A percentile compares a stretch with the other conserved stretches of the same genome.
Conservation (phyloP, 1,140 invertebrate species). For the Stegodyphus mimosarum region DNA sequence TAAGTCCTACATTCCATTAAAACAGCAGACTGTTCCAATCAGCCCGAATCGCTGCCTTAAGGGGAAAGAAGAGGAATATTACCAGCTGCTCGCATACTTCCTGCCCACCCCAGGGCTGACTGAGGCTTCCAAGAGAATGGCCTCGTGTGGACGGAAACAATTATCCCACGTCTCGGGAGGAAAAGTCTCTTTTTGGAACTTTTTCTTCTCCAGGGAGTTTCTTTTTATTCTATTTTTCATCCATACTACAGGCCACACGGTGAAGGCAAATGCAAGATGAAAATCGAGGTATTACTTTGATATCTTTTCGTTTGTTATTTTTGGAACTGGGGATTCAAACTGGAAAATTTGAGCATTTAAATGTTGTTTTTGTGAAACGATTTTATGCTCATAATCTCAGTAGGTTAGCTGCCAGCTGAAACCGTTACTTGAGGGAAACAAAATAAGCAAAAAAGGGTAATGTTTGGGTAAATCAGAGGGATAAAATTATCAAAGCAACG, state of each 20-base stretch:
- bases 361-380: too few species aligned
- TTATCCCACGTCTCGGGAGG: constrained; percentile 43
- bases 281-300: constrained; percentile 52
- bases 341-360: too few species aligned
- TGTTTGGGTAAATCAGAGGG: too few species aligned
- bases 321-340: constrained; percentile 6
- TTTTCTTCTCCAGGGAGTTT: constrained; percentile 22
- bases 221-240: constrained; percentile 28
- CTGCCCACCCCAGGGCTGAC: constrained; percentile 23
- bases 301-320: constrained; percentile 21
- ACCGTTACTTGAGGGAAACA: too few species aligned
- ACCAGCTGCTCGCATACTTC: constrained; percentile 22
- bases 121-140: constrained; percentile 18
- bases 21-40: constrained; percentile 43
- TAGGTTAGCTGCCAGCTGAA: too few species aligned
- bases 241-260: neutral
- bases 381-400: too few species aligned
- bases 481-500: too few species aligned
- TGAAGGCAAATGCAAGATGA: constrained; percentile 27
- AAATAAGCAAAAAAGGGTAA: too few species aligned
- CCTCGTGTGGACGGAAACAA: constrained; percentile 50
- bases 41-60: constrained; percentile 30
- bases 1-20: constrained; percentile 29
- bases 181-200: constrained; percentile 40
- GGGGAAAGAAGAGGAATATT: constrained; percentile 15